Base-by-base conservation (phyloP, 2,888 invertebrate species). In the Altica lythri region DNA sequence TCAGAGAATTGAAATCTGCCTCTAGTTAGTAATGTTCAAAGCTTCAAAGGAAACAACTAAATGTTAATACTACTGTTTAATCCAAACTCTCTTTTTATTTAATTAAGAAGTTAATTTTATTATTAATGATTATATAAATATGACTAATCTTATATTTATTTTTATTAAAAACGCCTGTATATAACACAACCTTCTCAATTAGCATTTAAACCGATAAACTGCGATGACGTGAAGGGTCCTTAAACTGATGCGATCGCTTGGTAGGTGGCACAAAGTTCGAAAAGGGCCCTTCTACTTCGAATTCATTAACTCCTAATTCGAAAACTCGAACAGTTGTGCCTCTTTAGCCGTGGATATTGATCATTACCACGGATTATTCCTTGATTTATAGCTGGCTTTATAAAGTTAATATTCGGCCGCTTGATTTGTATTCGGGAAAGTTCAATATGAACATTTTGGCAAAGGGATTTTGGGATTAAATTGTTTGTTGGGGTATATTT, bases 361-460 rank as follows among this genome's bases (percentile, higher is more conserved):
- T 46, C 27, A 37, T 35, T 46, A 55, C 55, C 57, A 59, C 57
- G 62, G 61, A 68, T 70, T 68, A 70, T 71, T 65, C 68, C 67
- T 69, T 72, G 72, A 72, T 73, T 72, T 73, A 72, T 71, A 35
- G 62, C 68, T 51, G 59, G 67, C 68, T 71, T 72, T 70, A 71
- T 69, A 63, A 68, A 69, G 71, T 72, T 72, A 72, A 72, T 71
- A 69, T 71, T 69, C 70, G 68, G 67, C 71, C 66, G 63, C 63
- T 60, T 66, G 56, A 6, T 16, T 34, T 34, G 4, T 34, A 34
- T 34, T 34, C n/a, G n/a, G n/a, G n/a, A n/a, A n/a, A n/a, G n/a
- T n/a, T n/a, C n/a, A n/a, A n/a, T n/a, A n/a, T n/a, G n/a, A n/a
- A n/a, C n/a, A n/a, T n/a, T n/a, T n/a, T n/a, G n/a, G n/a, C n/a